These are phyloP conservation scores for Caenorhabditis remanei DNA, from an alignment of 1,140 invertebrate species.

Conservation along the genomic window DNA sequence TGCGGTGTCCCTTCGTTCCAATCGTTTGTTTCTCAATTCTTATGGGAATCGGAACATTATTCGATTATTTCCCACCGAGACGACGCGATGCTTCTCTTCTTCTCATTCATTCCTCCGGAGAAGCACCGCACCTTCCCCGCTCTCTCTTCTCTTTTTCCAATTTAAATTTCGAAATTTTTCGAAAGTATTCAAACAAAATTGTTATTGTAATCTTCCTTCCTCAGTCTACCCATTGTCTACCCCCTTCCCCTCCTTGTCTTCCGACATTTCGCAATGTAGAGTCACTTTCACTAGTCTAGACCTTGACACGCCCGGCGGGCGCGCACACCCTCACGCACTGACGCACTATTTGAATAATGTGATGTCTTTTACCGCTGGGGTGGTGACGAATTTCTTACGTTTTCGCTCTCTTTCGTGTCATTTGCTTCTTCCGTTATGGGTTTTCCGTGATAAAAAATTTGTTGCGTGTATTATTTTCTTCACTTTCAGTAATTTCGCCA, in stretches of 20 bases:
- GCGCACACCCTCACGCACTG: not conserved
- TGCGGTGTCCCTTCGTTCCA: too few relatives aligned
- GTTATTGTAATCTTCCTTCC: not conserved
- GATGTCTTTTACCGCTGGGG: not conserved
- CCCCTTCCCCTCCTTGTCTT: not conserved
- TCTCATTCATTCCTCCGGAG: not conserved
- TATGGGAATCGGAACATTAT: not conserved
- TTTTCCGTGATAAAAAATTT: too few relatives aligned
- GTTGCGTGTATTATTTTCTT: too few relatives aligned
- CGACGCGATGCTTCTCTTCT: not conserved
- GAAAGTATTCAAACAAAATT: too few relatives aligned
- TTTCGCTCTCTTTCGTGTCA: not conserved
- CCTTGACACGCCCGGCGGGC: not conserved
- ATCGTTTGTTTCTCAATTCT: not conserved
- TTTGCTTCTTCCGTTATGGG: not conserved
- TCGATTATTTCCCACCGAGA: not conserved
- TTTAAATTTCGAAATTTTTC: not conserved
- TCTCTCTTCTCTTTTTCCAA: not conserved
- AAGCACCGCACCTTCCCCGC: not conserved
- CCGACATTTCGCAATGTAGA: not conserved
- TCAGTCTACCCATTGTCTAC: not conserved
- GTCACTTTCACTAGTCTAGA: not conserved
- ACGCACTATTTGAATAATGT: not conserved
- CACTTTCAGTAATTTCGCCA: conserved; percentile 37
- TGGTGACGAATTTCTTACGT: not conserved